Evolutionary conservation across 2,888 invertebrate genomes (phyloP).

Genomic region (Oligia strigilis): DNA sequence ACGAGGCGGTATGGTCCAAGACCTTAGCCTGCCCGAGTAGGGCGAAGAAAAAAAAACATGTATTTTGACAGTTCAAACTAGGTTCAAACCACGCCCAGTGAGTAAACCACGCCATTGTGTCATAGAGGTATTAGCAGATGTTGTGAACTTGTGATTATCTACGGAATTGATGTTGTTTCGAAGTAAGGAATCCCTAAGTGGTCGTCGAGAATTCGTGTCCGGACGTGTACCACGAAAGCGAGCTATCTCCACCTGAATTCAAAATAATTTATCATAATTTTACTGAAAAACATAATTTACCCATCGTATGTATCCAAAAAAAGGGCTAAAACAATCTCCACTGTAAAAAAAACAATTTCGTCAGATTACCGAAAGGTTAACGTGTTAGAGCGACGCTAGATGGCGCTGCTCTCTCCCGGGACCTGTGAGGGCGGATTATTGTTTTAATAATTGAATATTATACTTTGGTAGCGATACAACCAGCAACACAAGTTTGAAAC

Average conservation of each 20-base stretch:
- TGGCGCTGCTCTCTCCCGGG: constrained; percentile 71
- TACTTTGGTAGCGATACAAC: constrained; percentile 75
- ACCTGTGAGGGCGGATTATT: constrained; percentile 79
- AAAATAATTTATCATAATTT: neutral
- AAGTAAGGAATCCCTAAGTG: too few species aligned
- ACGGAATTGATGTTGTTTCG: too few species aligned
- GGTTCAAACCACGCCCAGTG: too few species aligned
- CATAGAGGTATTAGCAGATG: too few species aligned
- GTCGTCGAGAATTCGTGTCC: too few species aligned
- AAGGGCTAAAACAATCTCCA: neutral
- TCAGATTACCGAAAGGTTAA: constrained; percentile 57
- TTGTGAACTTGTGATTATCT: too few species aligned
- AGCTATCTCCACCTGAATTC: neutral
- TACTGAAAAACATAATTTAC: neutral
- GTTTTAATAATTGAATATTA: constrained; percentile 88
- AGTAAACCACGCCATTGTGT: neutral
- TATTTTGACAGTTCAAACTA: too few species aligned
- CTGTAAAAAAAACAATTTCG: constrained; percentile 38
- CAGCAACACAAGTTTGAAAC: constrained; percentile 66
- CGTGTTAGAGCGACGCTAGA: constrained; percentile 65
- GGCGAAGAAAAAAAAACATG: too few species aligned
- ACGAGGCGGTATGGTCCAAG: too few species aligned
- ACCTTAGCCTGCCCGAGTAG: too few species aligned
- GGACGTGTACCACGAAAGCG: too few species aligned
- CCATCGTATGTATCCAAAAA: neutral